Base-by-base conservation (phyloP, 2,113 vertebrate genomes). In the Sciurus niger region DNA sequence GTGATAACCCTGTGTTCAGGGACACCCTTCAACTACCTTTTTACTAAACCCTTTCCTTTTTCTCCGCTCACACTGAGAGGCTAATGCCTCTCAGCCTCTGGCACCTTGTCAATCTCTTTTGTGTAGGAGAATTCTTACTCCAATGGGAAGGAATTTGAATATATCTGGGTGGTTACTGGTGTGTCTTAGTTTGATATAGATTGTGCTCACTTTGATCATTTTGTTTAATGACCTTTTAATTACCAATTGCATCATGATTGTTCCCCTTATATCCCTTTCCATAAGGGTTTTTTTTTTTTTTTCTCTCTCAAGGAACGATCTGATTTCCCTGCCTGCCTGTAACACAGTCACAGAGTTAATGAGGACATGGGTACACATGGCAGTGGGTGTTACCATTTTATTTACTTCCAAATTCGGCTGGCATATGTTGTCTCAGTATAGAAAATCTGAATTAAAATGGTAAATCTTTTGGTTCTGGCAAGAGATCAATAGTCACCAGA, bases 361-460 rank as follows among this genome's bases (percentile, higher is more conserved):
- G 79, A 40, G 10, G 72, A 43, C 22, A 43, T 9, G 30, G 20
- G 73, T 40, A 40, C 4, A 13, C 3, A 4, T 16, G 77, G 25
- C 20, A 63, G 9, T 48, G 51, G n/a, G 25, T 43, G 10, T 32
- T 12, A 76, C 8, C 34, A 73, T 87, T 84, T 90, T 53, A 37
- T 37, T 72, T 79, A 8, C 22, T 84, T 90, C 40, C 32, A 86
- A 87, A 74, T 34, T 60, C 74, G 55, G 30, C 70, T 86, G 63
- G 60, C 34, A 30, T 76, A 84, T 2, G 4, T 58, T 72, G 34
- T 48, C 43, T 93, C 34, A 9, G 14, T 55, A 51, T 9, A 93
- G 77, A 93, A 95, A 93, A 77, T 55, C 24, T 34, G 83, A 86
- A 93, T 93, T 60, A 82, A 82, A 93, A 94, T 79, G 6, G 9